These are phyloP conservation scores for Prionace glauca DNA, from an alignment of 2,797 vertebrate species.

Conservation along the genomic window DNA sequence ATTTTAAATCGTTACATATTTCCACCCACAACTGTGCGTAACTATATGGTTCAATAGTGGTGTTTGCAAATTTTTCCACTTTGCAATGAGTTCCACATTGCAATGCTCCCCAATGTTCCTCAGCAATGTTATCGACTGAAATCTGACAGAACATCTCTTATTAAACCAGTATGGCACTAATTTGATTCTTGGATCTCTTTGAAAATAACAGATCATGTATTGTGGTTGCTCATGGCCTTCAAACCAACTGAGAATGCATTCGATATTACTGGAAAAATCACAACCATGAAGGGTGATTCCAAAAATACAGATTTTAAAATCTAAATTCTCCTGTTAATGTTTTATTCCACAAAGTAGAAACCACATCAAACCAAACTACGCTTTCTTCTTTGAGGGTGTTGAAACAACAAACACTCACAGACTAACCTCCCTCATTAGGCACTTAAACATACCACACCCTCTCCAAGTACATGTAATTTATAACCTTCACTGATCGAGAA, in stretches of 20 bases:
- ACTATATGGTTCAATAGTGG: neutral
- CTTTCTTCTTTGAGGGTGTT: neutral
- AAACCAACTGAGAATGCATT: neutral
- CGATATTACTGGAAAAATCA: neutral
- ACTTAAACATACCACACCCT: neutral
- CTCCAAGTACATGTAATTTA: constrained; percentile 4
- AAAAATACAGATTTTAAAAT: neutral
- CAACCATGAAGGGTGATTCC: neutral
- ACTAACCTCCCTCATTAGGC: neutral
- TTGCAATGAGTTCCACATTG: neutral
- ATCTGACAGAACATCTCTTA: too few relatives aligned
- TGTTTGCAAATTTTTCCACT: neutral
- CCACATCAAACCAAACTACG: neutral
- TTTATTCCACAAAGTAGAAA: neutral
- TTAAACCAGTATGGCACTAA: neutral
- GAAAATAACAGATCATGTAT: neutral
- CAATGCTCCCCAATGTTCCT: neutral
- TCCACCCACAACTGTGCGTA: neutral
- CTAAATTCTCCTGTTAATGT: neutral
- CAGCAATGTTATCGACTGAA: neutral
- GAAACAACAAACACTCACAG: neutral
- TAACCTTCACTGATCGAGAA: neutral
- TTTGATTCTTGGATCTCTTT: neutral
- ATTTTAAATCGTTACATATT: neutral
- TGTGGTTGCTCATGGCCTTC: neutral